phyloP scores from a whole-genome alignment of 2,113 vertebrate genomes.

The Perca flavescens region DNA sequence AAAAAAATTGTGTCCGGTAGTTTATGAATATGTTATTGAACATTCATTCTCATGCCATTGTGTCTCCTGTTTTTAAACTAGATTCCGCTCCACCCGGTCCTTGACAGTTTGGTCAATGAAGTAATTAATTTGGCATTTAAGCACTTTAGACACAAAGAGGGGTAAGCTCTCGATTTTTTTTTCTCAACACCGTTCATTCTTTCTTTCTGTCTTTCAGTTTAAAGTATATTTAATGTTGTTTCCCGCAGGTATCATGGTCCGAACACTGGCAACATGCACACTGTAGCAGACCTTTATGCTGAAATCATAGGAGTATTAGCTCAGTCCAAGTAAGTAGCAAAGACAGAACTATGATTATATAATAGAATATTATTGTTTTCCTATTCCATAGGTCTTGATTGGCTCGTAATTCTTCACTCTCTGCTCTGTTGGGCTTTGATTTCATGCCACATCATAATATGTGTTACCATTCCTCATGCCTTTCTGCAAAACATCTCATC shows the following conservation, averaged over 20 bases:
- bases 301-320: slow-evolving; percentile 97
- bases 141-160: slow-evolving; percentile 99
- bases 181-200: neutral
- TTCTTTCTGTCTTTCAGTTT: neutral
- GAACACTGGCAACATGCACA: slow-evolving; percentile 99
- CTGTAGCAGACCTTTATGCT: slow-evolving; percentile 97
- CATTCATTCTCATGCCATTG: neutral
- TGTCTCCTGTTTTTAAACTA: slow-evolving; percentile 72
- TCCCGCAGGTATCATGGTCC: slow-evolving; percentile 93
- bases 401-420: slow-evolving; percentile 10
- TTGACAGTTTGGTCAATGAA: slow-evolving; percentile 95
- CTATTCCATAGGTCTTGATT: neutral
- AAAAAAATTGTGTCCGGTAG: too few relatives aligned
- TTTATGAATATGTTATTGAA: neutral
- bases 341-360: neutral
- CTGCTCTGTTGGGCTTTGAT: slow-evolving; percentile 26
- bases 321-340: slow-evolving; percentile 93
- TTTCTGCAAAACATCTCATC: slow-evolving; percentile 41
- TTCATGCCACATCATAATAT: slow-evolving; percentile 17
- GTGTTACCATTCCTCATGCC: slow-evolving; percentile 22
- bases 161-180: slow-evolving; percentile 83
- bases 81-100: slow-evolving; percentile 96
- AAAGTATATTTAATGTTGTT: slow-evolving; percentile 11
- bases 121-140: slow-evolving; percentile 97
- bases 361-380: neutral